Evolutionary conservation across 1,140 invertebrate genomes (phyloP).

Genomic region (Phenacoccus solenopsis): DNA sequence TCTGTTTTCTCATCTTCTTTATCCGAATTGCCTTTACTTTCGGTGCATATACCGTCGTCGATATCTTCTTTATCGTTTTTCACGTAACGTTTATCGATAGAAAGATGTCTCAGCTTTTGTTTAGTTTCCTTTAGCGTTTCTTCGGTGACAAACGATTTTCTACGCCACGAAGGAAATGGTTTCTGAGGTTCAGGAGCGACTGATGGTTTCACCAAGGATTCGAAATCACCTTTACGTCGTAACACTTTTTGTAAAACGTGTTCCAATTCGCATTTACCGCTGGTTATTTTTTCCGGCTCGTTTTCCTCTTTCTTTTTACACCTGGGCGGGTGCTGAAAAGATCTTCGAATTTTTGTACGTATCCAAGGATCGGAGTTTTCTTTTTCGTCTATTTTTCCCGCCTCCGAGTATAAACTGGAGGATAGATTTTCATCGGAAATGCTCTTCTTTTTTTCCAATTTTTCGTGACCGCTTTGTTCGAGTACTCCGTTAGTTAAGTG

Average conservation of each 20-base stretch:
- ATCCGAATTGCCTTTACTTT: not conserved
- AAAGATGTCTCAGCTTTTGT: not conserved
- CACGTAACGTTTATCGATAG: not conserved
- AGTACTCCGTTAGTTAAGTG: not conserved
- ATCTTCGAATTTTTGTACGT: not conserved
- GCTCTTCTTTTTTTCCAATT: not conserved
- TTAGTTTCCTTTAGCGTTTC: not conserved
- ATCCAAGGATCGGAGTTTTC: not conserved
- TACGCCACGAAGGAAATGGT: not conserved
- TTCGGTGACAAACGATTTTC: not conserved
- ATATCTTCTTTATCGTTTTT: not conserved
- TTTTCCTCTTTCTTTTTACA: not conserved
- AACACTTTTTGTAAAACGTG: not conserved
- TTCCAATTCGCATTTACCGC: not conserved
- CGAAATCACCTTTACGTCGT: not conserved
- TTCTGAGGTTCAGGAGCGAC: not conserved
- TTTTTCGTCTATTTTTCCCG: not conserved
- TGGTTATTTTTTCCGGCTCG: not conserved
- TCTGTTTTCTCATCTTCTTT: not conserved
- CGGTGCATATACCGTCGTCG: not conserved
- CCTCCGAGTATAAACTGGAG: not conserved
- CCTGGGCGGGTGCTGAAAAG: not conserved
- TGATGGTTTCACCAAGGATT: not conserved
- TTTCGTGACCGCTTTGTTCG: not conserved
- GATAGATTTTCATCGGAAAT: not conserved